Conservation (phyloP, 2,113 vertebrate species). For the Heterochromis multidens region DNA sequence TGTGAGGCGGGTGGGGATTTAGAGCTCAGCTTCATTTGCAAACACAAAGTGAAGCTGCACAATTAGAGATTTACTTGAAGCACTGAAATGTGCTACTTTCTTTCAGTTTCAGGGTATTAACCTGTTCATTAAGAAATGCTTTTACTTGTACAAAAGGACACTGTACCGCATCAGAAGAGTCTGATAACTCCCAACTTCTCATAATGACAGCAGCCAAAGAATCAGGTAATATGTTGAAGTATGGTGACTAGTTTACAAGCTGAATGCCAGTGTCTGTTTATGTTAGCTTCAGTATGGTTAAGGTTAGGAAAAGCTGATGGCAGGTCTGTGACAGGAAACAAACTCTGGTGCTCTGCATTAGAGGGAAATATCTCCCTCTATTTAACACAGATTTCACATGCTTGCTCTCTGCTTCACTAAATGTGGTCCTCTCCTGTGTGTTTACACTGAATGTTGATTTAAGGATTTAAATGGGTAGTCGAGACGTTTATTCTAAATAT, state of each 20-base stretch:
- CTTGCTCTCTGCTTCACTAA: no score
- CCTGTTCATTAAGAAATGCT: background rate
- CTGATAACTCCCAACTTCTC: background rate
- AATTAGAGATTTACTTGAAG: background rate
- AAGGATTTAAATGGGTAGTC: background rate
- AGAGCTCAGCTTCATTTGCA: background rate
- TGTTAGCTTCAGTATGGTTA: background rate
- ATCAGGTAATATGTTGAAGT: background rate
- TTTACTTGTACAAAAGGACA: background rate
- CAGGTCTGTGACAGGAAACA: background rate
- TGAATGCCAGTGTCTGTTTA: background rate
- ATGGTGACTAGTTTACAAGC: background rate
- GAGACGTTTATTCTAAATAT: background rate
- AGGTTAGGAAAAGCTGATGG: fast-evolving
- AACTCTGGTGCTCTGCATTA: background rate
- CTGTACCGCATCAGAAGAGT: background rate
- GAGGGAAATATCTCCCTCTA: background rate
- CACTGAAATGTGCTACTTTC: background rate
- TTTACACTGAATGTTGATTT: background rate
- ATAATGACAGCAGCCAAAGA: background rate
- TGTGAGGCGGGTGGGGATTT: background rate
- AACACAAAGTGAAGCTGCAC: background rate
- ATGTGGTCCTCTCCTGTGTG: background rate
- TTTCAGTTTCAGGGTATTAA: fast-evolving
- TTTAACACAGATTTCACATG: background rate